A percentile compares a stretch with the other conserved stretches of the same genome.
Conservation (phyloP, 1,140 invertebrate species). For the Xylocopa sonorina region DNA sequence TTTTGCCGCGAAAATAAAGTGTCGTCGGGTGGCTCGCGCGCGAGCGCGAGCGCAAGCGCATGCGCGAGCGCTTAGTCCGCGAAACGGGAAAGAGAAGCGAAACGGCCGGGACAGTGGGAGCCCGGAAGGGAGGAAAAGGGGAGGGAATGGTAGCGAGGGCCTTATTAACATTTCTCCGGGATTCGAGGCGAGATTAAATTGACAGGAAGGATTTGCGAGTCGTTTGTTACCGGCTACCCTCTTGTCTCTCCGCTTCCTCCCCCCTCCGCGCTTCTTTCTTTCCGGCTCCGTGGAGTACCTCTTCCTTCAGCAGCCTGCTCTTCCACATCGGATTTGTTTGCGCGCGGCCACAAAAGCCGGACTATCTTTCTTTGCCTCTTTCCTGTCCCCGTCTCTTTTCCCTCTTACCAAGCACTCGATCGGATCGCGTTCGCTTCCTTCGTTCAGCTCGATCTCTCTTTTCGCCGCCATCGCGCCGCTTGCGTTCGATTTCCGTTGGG, state of each 20-base stretch:
- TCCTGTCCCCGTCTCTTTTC: too few species aligned
- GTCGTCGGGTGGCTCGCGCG: slow-evolving; percentile 65
- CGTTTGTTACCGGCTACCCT: slow-evolving; percentile 76
- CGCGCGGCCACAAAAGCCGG: slow-evolving; percentile 47
- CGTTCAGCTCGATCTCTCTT: slow-evolving; percentile 48
- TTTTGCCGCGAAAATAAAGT: slow-evolving; percentile 80
- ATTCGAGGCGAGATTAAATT: slow-evolving; percentile 82
- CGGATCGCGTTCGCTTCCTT: slow-evolving; percentile 13
- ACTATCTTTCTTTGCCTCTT: slow-evolving; percentile 8
- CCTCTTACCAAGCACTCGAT: not conserved
- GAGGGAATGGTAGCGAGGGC: slow-evolving; percentile 60
- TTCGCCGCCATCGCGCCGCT: not conserved
- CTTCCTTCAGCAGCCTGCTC: not conserved
- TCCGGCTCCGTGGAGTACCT: not conserved
- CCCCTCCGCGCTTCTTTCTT: not conserved
- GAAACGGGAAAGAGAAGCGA: slow-evolving; percentile 59
- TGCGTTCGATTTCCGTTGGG: slow-evolving; percentile 4
- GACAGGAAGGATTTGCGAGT: slow-evolving; percentile 82
- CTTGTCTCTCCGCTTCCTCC: slow-evolving; percentile 52
- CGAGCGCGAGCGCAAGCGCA: slow-evolving; percentile 32
- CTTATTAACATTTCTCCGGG: slow-evolving; percentile 82
- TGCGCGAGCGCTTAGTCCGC: slow-evolving; percentile 43
- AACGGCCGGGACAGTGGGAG: not conserved
- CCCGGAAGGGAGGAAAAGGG: slow-evolving; percentile 14
- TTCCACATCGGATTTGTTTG: slow-evolving; percentile 44